Evolutionary conservation across 2,113 vertebrate species (phyloP).

Genomic region (Haemorhous mexicanus): DNA sequence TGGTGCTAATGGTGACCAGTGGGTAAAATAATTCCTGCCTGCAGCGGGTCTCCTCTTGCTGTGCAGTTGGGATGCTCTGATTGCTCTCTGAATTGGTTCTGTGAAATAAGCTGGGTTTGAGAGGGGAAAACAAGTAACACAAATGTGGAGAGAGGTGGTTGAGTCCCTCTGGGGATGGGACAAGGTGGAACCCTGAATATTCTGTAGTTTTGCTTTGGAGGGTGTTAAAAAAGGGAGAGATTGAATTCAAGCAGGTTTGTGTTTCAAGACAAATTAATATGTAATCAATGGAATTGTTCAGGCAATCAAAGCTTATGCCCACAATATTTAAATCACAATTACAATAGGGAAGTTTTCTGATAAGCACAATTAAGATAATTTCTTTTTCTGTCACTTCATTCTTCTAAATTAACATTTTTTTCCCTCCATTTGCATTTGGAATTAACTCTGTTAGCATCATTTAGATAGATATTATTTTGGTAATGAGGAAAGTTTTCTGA

Average conservation of each 20-base stretch:
- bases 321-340: neutral
- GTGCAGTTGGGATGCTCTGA: neutral
- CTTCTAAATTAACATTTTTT: neutral
- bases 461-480: neutral
- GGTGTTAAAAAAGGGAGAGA: neutral
- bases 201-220: neutral
- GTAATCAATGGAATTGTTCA: neutral
- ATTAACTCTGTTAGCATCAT: neutral
- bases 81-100: neutral
- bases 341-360: neutral
- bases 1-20: neutral
- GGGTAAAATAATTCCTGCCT: neutral
- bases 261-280: neutral
- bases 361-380: neutral
- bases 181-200: neutral
- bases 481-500: neutral
- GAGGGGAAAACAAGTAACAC: neutral
- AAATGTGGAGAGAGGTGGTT: rapidly evolving
- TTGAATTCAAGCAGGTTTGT: neutral
- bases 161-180: neutral
- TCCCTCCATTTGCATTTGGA: neutral
- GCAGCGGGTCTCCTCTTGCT: neutral
- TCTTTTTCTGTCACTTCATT: neutral
- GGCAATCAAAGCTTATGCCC: neutral
- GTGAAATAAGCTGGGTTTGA: neutral